phyloP scores from a whole-genome alignment of 1,140 invertebrate species.

The Aphis gossypii region DNA sequence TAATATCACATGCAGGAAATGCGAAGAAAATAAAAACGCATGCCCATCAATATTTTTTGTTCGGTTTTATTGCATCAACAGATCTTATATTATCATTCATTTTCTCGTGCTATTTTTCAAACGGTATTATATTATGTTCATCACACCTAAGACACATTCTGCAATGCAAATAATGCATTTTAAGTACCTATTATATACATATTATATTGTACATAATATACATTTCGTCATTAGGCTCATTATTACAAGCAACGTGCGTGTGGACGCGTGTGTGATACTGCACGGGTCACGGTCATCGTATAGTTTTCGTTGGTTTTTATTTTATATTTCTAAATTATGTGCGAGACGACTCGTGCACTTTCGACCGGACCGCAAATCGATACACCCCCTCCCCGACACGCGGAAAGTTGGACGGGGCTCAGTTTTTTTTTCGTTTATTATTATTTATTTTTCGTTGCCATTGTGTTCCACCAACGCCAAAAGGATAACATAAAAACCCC shows the following conservation, averaged over 20 bases:
- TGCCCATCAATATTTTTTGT: neutral
- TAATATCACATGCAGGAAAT: neutral
- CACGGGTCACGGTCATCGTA: slow-evolving; percentile 36
- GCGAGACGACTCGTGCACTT: neutral
- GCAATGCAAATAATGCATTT: neutral
- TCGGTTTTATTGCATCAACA: neutral
- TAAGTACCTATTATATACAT: neutral
- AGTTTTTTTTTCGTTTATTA: neutral
- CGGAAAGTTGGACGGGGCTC: too few species aligned
- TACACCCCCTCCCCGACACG: neutral
- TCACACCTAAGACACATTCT: neutral
- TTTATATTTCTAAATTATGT: slow-evolving; percentile 15
- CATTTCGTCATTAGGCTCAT: neutral
- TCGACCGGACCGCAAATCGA: slow-evolving; percentile 42
- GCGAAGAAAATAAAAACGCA: neutral
- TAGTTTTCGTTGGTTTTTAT: neutral
- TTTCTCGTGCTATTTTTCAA: neutral
- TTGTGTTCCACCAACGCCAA: neutral
- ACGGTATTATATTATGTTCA: neutral
- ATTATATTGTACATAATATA: neutral
- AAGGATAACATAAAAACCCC: neutral
- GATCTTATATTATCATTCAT: neutral
- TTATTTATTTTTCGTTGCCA: neutral
- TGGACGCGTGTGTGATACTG: neutral
- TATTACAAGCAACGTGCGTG: neutral